Evolutionary conservation across 2,888 invertebrate genomes (phyloP), one percentile per base, ranked within the genome.

Genomic region (Hirtodrosophila alboralis): DNA sequence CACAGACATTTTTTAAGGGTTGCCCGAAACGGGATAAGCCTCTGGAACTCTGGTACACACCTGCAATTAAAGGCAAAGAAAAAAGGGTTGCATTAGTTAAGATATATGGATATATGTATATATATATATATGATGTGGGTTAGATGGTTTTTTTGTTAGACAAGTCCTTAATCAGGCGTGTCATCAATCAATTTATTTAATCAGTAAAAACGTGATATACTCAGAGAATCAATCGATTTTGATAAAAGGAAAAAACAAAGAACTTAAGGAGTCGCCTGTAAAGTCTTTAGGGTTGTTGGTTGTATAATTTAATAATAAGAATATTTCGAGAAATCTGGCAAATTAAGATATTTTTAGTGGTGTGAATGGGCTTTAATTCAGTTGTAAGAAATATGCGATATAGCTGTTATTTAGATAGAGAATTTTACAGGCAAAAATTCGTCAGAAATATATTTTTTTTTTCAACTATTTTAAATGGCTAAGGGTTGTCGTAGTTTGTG

Each of bases 171-270:
- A 80, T 78, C 78, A 75, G 62, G 73, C 81, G 56, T 64, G 75
- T 70, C 67, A 80, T 78, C 78, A 80, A 78, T 78, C 80, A 78
- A 78, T 70, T 77, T 71, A 77, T 73, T 77, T 75, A 80, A 78
- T 80, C 76, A 79, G 71, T 68, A 44, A 62, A 57, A 56, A 74
- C 49, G 60, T 58, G 57, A 57, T 63, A 52, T 16, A 65, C 48
- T 57, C 45, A 31, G 54, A 36, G 52, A 34, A 52, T 31, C 53
- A 60, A 41, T 40, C 52, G 52, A 52, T 52, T 67, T 57, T 30
- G 43, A 53, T 41, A 37, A 10, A 23, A 13, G 12, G 6, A n/a
- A 28, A 51, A 58, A 52, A 13, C 38, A 59, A 33, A 34, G 28
- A 18, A 14, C n/a, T n/a, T n/a, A n/a, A n/a, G n/a, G 13, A 14